Evolutionary conservation across 2,113 vertebrate species (phyloP).

Genomic region (Colossoma macropomum): DNA sequence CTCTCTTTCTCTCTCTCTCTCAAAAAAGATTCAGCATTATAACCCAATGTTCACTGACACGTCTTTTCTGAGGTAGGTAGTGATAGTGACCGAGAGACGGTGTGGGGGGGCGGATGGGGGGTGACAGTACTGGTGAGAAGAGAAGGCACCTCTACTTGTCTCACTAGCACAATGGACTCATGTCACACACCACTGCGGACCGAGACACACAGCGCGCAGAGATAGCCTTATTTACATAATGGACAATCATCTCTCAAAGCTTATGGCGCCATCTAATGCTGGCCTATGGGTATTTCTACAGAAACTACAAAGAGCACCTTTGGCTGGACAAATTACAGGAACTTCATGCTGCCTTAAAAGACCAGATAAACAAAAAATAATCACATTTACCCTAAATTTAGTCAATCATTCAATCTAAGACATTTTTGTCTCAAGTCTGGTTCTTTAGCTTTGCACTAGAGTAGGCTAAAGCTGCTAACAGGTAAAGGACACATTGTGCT

Average conservation of each 20-base stretch:
- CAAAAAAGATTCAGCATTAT: slow-evolving; percentile 8
- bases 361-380: too few relatives aligned
- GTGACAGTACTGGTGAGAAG: background rate
- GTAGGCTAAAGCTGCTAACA: too few relatives aligned
- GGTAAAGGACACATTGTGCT: too few relatives aligned
- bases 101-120: background rate
- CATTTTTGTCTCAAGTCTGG: too few relatives aligned
- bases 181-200: slow-evolving; percentile 40
- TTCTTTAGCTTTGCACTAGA: too few relatives aligned
- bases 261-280: slow-evolving; percentile 50
- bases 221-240: slow-evolving; percentile 54
- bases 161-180: slow-evolving; percentile 18
- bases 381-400: too few relatives aligned
- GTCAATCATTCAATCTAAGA: too few relatives aligned
- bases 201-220: slow-evolving; percentile 49
- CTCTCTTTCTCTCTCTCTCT: background rate
- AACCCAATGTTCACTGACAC: background rate
- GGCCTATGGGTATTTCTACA: slow-evolving; percentile 17
- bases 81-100: background rate
- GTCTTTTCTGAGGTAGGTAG: background rate
- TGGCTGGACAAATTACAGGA: background rate
- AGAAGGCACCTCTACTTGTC: background rate
- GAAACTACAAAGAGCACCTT: background rate
- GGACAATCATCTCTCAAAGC: slow-evolving; percentile 29
- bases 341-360: too few relatives aligned